Evolutionary conservation across 2,888 invertebrate genomes (phyloP).

Genomic region (Rhopalosiphum nymphaeae): DNA sequence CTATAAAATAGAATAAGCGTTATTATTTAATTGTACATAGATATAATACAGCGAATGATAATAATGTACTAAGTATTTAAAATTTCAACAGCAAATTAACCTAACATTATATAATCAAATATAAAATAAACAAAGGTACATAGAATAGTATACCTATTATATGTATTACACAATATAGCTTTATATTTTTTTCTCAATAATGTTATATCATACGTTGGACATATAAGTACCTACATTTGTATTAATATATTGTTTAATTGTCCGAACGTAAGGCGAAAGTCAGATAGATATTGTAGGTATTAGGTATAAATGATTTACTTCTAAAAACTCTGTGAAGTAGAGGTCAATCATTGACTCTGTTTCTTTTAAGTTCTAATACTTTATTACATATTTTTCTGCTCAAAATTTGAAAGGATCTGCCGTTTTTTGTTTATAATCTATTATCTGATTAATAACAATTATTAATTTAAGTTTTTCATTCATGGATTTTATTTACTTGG

Average conservation of each 20-base stretch:
- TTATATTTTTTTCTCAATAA: background rate
- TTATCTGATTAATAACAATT: background rate
- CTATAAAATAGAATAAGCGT: background rate
- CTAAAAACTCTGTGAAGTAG: background rate
- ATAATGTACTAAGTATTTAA: background rate
- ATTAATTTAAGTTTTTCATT: background rate
- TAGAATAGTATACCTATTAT: background rate
- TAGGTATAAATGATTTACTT: background rate
- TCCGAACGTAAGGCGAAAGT: background rate
- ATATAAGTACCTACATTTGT: background rate
- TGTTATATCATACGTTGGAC: background rate
- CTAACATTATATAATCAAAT: background rate
- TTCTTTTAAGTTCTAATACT: background rate
- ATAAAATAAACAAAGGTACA: background rate
- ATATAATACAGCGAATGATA: background rate
- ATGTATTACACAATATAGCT: background rate
- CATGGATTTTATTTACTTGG: background rate
- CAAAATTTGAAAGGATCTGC: background rate
- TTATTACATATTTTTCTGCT: background rate
- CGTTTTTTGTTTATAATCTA: background rate
- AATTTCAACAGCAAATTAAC: background rate
- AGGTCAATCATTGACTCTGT: background rate
- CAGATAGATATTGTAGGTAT: background rate
- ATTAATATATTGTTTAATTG: background rate
- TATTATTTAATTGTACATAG: background rate